Base-by-base conservation (phyloP, 2,888 invertebrate species). In the Oscheius sp. region DNA sequence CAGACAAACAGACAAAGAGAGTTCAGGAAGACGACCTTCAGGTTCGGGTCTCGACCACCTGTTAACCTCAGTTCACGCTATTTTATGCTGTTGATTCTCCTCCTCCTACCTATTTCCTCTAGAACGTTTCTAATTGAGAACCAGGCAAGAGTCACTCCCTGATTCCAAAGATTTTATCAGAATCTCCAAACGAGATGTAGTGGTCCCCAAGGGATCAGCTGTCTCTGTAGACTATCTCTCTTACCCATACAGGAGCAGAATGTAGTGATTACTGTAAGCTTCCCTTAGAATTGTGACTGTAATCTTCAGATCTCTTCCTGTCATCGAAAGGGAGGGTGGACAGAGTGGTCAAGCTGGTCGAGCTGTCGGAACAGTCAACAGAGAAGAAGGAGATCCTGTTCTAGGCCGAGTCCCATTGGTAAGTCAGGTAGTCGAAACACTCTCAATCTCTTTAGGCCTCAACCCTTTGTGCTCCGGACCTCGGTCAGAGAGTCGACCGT, bases 261-360 rank as follows among this genome's bases (percentile, higher is more conserved):
- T n/a, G 37, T 68, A 4, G 29, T 68, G n/a, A 68, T 68, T 55
- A 55, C 55, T 9, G 68, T 68, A 68, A 29, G 55, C 37, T 29
- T 10, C 35, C 37, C 9, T 62, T 10, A 62, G 2, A 62, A 10
- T 62, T 48, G 4, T 9, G 2, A 33, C n/a, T n/a, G 33, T 33
- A 58, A 35, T 47, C n/a, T 37, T 29, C 53, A 55, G 68, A 55
- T 68, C 10, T 32, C 55, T 10, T 53, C 53, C 7, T 68, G 68
- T 29, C 29, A 33, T 37, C 68, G 68, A 9, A 29, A 21, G 2
- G 68, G 68, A 33, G 68, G 68, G 9, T 68, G 68, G 68, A 51
- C 68, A n/a, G n/a, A 53, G n/a, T 68, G 68, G 68, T n/a, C 68
- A 5, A 33, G 33, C 42, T 68, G 68, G 68, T 55, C 68, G 10